Evolutionary conservation across 1,140 invertebrate genomes (phyloP), one percentile per base, ranked within the genome.

Genomic region (Drosophila setifemur): DNA sequence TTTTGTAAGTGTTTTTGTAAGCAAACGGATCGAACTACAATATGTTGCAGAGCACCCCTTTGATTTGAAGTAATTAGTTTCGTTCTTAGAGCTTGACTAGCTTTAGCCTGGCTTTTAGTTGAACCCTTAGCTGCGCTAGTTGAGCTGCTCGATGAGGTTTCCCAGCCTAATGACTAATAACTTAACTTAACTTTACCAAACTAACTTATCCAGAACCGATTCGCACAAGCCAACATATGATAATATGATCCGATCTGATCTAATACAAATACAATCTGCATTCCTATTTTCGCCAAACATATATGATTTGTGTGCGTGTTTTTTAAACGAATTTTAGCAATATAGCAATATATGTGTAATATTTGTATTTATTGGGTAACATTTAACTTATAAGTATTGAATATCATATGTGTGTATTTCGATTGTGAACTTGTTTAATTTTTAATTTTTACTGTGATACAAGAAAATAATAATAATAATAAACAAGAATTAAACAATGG

Each of bases 361-460:
- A 37, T 37, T 37, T 63, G 44, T 71, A 61, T 52, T 71, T 78
- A 78, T 74, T 78, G 57, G 29, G 42, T 57, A 58, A 69, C 47
- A 49, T 77, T 83, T 83, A 60, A 73, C 58, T 83, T 55, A 14
- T 85, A 83, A 85, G 78, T 61, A 83, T 78, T 71, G 57, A 78
- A 71, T 71, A 78, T 78, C 58, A 85, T 85, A 26, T 69, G 54
- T 74, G 57, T 53, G 63, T 82, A 78, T 85, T 83, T 83, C 71
- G 78, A 83, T 83, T 83, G 74, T 83, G 79, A 74, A 85, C 61
- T 85, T 70, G 43, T 66, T 83, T 85, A 73, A 81, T 77, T 85
- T 83, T 78, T 85, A 67, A 78, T 85, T 83, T 82, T 85, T 83
- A 83, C 79, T 83, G 79, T 83, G 78, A 83, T 83, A 77, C 54